Evolutionary conservation across 2,888 invertebrate genomes (phyloP).

Genomic region (Cephus nigrinus): DNA sequence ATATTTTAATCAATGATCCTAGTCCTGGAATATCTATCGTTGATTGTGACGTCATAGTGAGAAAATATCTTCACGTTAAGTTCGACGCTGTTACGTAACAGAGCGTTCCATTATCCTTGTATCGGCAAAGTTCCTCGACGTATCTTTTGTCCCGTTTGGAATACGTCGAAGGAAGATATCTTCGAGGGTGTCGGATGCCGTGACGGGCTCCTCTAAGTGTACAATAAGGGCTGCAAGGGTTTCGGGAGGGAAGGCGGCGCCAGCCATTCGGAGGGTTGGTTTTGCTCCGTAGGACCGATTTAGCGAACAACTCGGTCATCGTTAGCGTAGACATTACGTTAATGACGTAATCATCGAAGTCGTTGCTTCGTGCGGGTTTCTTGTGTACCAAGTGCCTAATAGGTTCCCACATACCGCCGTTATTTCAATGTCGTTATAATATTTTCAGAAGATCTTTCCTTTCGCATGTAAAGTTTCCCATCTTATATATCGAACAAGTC

Average conservation of each 20-base stretch:
- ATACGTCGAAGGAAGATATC: neutral
- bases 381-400: neutral
- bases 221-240: conserved; percentile 1
- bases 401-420: neutral
- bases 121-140: neutral
- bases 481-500: neutral
- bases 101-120: neutral
- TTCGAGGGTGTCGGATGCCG: neutral
- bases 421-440: neutral
- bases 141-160: conserved; percentile 9
- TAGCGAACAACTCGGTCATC: conserved; percentile 26
- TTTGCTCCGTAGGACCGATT: conserved; percentile 21
- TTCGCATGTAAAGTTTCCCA: neutral
- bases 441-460: neutral
- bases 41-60: neutral
- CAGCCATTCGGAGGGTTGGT: conserved; percentile 12
- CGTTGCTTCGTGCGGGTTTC: neutral
- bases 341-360: conserved; percentile 26
- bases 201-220: neutral
- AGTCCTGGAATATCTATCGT: neutral
- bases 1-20: neutral
- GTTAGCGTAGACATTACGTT: conserved; percentile 24
- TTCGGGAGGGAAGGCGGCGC: conserved; percentile 13
- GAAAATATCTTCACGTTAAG: neutral
- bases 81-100: neutral